Conservation (phyloP, 30 jellyfish, hydroid and myxozoan genomes). For the Chironex yamaguchii region DNA sequence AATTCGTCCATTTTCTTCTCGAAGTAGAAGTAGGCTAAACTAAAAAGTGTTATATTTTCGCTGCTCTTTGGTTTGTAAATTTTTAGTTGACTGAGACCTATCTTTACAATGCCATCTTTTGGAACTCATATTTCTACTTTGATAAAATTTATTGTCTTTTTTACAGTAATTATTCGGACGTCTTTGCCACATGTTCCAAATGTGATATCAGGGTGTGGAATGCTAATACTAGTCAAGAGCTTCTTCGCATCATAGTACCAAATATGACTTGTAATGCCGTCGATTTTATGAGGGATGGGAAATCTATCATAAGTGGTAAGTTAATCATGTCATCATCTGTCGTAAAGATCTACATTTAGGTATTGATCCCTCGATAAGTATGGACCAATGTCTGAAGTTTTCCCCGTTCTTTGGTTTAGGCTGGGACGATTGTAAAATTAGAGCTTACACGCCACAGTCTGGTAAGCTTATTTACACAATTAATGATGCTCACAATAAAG, state of each 20-base stretch:
- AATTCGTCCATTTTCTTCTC: too few relatives aligned
- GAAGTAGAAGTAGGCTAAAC: too few relatives aligned
- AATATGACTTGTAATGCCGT: conserved; percentile 97
- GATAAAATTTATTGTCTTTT: conserved; percentile 9
- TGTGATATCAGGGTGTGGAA: conserved; percentile 96
- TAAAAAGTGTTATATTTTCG: too few relatives aligned
- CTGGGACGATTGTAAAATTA: conserved; percentile 95
- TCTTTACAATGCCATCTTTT: background rate
- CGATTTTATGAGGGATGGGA: conserved; percentile 91
- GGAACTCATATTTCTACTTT: background rate
- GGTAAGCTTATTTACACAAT: conserved; percentile 84
- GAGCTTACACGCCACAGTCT: conserved; percentile 89
- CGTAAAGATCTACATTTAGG: too few relatives aligned
- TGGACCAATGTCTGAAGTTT: background rate
- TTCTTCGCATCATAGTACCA: conserved; percentile 92
- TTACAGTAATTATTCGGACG: conserved; percentile 76
- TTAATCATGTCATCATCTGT: too few relatives aligned
- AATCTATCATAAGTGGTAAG: conserved; percentile 89
- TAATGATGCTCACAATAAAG: conserved; percentile 97
- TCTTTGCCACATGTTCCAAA: conserved; percentile 91
- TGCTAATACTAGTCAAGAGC: conserved; percentile 93
- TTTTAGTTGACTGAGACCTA: background rate
- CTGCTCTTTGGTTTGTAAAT: background rate
- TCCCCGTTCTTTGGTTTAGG: conserved; percentile 50
- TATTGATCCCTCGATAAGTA: too few relatives aligned